Percentiles rank a stretch among this genome's conserved stretches.
These are phyloP conservation scores for Heterodera schachtii DNA, from an alignment of 1,140 invertebrate species.

Conservation along the genomic window DNA sequence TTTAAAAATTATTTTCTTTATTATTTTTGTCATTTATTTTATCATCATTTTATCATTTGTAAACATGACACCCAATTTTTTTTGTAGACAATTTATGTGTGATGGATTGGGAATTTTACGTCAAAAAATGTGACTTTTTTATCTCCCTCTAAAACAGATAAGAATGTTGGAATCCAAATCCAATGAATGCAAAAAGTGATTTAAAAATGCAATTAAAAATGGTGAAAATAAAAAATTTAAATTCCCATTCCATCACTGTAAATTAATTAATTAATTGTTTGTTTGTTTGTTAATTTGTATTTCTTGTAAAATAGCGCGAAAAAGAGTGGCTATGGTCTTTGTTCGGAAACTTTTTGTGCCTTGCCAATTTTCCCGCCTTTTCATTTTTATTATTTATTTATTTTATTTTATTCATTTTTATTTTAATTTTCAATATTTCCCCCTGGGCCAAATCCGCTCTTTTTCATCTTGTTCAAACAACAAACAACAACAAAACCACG, in stretches of 20 bases:
- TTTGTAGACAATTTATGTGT: neutral
- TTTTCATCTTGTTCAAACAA: neutral
- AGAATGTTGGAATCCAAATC: too few relatives aligned
- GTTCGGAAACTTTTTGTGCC: slow-evolving; percentile 12
- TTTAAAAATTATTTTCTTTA: too few relatives aligned
- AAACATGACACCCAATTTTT: neutral
- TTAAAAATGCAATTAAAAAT: too few relatives aligned
- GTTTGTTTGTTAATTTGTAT: neutral
- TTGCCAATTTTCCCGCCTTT: neutral
- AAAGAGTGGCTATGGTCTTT: slow-evolving; percentile 19
- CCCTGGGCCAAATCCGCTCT: slow-evolving; percentile 18
- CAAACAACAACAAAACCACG: neutral
- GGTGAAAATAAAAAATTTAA: neutral
- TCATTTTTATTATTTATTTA: neutral
- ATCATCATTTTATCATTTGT: neutral
- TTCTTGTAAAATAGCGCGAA: neutral
- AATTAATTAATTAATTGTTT: neutral
- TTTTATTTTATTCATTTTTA: neutral
- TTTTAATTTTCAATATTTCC: neutral
- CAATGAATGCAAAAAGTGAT: too few relatives aligned
- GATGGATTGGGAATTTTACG: neutral
- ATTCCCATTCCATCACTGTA: neutral
- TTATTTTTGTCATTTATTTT: neutral
- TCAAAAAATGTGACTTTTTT: neutral
- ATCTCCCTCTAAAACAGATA: too few relatives aligned